Conservation (phyloP, 2,797 vertebrate genomes). For the Sebastes elongatus region DNA sequence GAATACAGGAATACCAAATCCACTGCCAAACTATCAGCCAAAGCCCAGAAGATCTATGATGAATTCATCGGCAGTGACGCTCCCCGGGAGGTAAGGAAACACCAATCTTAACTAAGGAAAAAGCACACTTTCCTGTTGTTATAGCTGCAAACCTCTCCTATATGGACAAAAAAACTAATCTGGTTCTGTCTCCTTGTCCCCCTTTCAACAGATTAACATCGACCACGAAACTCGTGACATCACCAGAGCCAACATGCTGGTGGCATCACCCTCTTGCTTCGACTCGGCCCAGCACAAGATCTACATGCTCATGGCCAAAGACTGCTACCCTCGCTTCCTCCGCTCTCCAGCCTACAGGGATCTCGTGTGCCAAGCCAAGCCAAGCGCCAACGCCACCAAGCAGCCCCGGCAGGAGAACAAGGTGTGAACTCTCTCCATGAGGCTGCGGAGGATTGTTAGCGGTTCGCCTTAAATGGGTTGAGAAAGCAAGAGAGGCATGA, state of each 20-base stretch:
- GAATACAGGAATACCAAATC: slow-evolving; percentile 92
- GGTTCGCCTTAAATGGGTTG: slow-evolving; percentile 22
- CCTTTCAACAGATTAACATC: slow-evolving; percentile 79
- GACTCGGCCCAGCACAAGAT: slow-evolving; percentile 82
- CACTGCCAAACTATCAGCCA: slow-evolving; percentile 83
- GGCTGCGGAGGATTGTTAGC: background rate
- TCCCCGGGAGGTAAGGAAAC: slow-evolving; percentile 90
- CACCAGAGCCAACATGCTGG: slow-evolving; percentile 81
- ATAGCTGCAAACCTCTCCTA: background rate
- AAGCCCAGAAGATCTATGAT: slow-evolving; percentile 93
- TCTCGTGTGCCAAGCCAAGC: slow-evolving; percentile 71
- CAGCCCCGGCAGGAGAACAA: slow-evolving; percentile 48
- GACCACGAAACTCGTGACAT: slow-evolving; percentile 85
- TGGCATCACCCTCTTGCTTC: slow-evolving; percentile 73
- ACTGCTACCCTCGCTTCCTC: slow-evolving; percentile 86
- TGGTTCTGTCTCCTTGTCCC: background rate
- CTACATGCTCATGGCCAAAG: slow-evolving; percentile 87
- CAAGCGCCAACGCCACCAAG: slow-evolving; percentile 36
- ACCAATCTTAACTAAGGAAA: background rate
- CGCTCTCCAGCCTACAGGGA: slow-evolving; percentile 78
- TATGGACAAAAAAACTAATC: slow-evolving; percentile 2
- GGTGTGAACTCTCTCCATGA: slow-evolving; percentile 32
- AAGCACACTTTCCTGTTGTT: background rate
- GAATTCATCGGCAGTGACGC: slow-evolving; percentile 94
- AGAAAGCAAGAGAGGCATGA: slow-evolving; percentile 12